A percentile compares a stretch with the other conserved stretches of the same genome.
These are phyloP conservation scores for Scarus forsteni DNA, from an alignment of 2,797 vertebrate species.

Conservation along the genomic window DNA sequence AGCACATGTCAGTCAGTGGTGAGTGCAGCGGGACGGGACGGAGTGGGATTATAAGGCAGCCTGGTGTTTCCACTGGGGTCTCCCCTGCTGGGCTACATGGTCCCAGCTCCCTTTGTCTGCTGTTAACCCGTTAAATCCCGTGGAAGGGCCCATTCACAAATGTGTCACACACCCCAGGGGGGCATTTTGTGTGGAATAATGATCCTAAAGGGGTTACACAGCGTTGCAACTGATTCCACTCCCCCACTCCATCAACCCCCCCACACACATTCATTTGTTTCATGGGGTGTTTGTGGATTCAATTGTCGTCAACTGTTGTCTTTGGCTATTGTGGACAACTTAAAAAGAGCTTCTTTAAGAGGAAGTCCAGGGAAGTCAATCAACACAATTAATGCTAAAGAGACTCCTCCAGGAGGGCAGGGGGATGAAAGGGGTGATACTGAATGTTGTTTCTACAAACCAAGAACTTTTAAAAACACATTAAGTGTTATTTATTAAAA, in stretches of 20 bases:
- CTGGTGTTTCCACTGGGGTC: slow-evolving; percentile 81
- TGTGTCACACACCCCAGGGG: slow-evolving; percentile 86
- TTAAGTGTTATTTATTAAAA: too few relatives aligned
- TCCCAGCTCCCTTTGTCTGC: slow-evolving; percentile 85
- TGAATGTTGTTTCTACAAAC: not conserved
- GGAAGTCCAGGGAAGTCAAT: slow-evolving; percentile 27
- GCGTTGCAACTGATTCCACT: slow-evolving; percentile 75
- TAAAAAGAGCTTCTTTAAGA: slow-evolving; percentile 23
- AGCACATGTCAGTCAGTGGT: slow-evolving; percentile 65
- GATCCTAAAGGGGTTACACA: slow-evolving; percentile 86
- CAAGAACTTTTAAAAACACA: not conserved
- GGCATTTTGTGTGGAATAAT: slow-evolving; percentile 86
- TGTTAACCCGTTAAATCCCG: slow-evolving; percentile 88
- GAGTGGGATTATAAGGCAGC: slow-evolving; percentile 79
- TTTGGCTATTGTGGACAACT: slow-evolving; percentile 49
- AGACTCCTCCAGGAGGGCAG: not conserved
- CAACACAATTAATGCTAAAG: not conserved
- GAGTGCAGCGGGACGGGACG: slow-evolving; percentile 72
- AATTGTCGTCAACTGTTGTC: slow-evolving; percentile 51
- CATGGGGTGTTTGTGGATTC: slow-evolving; percentile 64
- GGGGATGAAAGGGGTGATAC: not conserved
- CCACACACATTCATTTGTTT: slow-evolving; percentile 64
- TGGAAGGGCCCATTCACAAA: slow-evolving; percentile 84
- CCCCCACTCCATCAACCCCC: slow-evolving; percentile 14
- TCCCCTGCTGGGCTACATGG: slow-evolving; percentile 85